Evolutionary conservation across 2,113 vertebrate genomes (phyloP).

Genomic region (Aspiorhynchus laticeps): DNA sequence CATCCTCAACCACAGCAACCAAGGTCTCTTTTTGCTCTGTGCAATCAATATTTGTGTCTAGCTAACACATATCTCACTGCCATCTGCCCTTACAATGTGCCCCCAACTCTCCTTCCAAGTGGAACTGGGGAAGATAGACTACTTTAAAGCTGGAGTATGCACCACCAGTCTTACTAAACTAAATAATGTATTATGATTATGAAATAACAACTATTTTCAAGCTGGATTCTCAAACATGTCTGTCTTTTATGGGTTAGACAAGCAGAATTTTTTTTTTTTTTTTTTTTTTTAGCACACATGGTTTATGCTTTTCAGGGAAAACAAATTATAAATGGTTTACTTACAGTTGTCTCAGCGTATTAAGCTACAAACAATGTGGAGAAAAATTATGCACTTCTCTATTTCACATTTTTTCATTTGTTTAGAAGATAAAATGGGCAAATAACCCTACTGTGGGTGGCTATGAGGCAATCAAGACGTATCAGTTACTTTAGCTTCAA

Average conservation of each 20-base stretch:
- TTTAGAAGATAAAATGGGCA: not conserved
- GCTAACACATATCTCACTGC: slow-evolving; percentile 16
- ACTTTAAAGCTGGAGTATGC: not conserved
- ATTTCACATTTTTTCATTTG: not conserved
- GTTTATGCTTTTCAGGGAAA: not conserved
- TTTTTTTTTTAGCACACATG: not conserved
- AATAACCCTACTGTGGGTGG: not conserved
- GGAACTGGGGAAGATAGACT: not conserved
- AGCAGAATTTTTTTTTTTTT: not conserved
- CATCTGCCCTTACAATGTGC: not conserved
- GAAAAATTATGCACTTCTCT: not conserved
- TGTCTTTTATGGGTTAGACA: not conserved
- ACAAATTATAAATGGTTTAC: not conserved
- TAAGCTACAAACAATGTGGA: not conserved
- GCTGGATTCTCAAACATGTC: not conserved
- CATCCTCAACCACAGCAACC: slow-evolving; percentile 24
- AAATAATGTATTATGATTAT: not conserved
- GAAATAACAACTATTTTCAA: not conserved
- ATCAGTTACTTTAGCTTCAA: not conserved
- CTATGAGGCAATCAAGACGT: not conserved
- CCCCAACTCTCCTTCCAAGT: not conserved
- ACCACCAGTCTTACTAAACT: not conserved
- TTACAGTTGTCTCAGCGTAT: not conserved
- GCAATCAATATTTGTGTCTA: slow-evolving; percentile 42
- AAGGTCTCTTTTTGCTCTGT: slow-evolving; percentile 27